These are phyloP conservation scores for Poicephalus gulielmi DNA, from an alignment of 2,113 vertebrate genomes.

Conservation along the genomic window DNA sequence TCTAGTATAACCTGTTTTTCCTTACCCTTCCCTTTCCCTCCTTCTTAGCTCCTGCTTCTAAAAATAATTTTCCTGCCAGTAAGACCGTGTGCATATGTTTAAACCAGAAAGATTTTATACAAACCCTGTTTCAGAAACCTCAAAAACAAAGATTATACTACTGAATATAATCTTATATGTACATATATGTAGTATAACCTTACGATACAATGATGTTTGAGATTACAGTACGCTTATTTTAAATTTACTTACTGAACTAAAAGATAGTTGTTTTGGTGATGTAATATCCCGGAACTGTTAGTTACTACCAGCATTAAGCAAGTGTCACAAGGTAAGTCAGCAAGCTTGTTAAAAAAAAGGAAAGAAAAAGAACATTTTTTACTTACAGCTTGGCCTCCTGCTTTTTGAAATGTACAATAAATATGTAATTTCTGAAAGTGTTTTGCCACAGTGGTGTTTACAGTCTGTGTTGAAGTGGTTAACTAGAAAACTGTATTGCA, in stretches of 20 bases:
- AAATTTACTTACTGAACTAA: neutral
- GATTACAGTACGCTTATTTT: neutral
- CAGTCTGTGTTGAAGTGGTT: neutral
- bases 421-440: constrained; percentile 6
- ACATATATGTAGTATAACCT: neutral
- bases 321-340: neutral
- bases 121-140: neutral
- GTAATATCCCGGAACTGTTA: neutral
- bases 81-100: neutral
- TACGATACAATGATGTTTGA: neutral
- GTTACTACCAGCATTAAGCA: neutral
- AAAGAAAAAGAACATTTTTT: neutral
- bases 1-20: neutral
- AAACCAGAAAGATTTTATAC: neutral
- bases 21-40: neutral
- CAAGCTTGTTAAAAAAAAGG: neutral
- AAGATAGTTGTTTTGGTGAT: neutral
- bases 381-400: neutral
- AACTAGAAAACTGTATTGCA: constrained; percentile 1
- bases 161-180: neutral
- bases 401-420: constrained; percentile 14
- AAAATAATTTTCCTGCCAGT: neutral
- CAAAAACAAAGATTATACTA: neutral
- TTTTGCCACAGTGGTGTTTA: neutral
- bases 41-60: neutral